Base-by-base conservation (phyloP, 2,113 vertebrate species). In the Passer domesticus region DNA sequence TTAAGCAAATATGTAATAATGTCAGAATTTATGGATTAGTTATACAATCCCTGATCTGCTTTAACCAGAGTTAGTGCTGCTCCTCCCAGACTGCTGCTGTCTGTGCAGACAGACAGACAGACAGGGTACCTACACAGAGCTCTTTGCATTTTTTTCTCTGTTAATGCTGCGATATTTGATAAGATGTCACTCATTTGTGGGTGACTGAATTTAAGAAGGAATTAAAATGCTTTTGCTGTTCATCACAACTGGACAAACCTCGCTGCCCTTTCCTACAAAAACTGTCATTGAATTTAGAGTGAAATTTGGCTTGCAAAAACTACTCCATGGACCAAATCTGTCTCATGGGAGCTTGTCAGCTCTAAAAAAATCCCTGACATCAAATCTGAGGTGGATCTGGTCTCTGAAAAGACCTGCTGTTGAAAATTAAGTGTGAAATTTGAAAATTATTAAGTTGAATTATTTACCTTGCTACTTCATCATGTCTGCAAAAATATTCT, bases 391-490 rank as follows among this genome's bases (percentile, higher is more conserved):
- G 64, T 77, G 47, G 76, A 70, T 58, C 56, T 28, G 17, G 44
- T 35, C 64, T 78, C 87, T 90, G 73, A 92, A 87, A 81, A 83
- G 92, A 49, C 49, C 46, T 53, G 76, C 77, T 89, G 66, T 87
- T 89, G 90, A 93, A 84, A 96, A 95, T 89, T 12, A 64, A 91
- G 94, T 90, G 90, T 90, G 93, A 96, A 95, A 94, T 95, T 95
- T 87, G 88, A 77, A 96, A 94, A 90, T 64, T 58, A 96, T 96
- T 41, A 92, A 90, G 88, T 88, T 35, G n/a, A 87, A 72, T 93
- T 97, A 93, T 96, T 97, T 97, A 96, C 93, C 90, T 92, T 93
- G 69, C 75, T 89, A 97, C 88, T 96, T 97, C 94, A 94, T 96
- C 90, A 53, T 69, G 90, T 56, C 83, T 87, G 83, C 77, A 93